Percentiles rank a stretch among this genome's conserved stretches.
Conservation (phyloP, 2,888 invertebrate species). For the Hydropsyche betteni region DNA sequence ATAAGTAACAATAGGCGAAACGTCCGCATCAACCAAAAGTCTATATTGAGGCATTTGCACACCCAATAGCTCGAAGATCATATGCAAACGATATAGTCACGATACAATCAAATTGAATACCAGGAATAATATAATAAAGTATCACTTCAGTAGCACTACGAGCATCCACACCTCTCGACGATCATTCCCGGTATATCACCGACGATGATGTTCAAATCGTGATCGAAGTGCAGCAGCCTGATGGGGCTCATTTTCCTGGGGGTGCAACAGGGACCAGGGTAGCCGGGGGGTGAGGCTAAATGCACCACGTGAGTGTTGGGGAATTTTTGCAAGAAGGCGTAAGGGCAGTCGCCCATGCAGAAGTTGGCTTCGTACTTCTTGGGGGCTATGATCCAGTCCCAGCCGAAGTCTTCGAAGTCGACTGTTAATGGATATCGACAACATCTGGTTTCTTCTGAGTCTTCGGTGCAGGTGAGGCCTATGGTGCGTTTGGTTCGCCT, state of each 20-base stretch:
- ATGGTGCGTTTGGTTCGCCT: constrained; percentile 79
- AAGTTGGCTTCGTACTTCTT: constrained; percentile 94
- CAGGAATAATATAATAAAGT: neutral
- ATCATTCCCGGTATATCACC: constrained; percentile 94
- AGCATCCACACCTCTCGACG: constrained; percentile 92
- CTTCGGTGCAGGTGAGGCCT: constrained; percentile 80
- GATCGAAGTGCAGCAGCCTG: constrained; percentile 91
- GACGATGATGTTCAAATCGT: constrained; percentile 85
- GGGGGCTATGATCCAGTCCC: constrained; percentile 98
- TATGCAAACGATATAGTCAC: no score
- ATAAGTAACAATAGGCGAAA: no score
- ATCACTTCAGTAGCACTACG: constrained; percentile 60
- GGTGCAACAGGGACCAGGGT: constrained; percentile 91
- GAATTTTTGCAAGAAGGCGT: constrained; percentile 85
- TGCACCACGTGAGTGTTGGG: constrained; percentile 90
- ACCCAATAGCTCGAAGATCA: no score
- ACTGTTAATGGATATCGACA: constrained; percentile 94
- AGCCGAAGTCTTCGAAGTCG: constrained; percentile 94
- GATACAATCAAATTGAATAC: no score
- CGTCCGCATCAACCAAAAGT: no score
- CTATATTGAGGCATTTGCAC: no score
- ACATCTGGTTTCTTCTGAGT: constrained; percentile 83
- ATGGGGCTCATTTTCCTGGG: constrained; percentile 89
- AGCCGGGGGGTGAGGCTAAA: constrained; percentile 78
- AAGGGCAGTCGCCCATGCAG: constrained; percentile 94